Percentiles rank a stretch among this genome's conserved stretches.
Conservation (phyloP, 2,113 vertebrate genomes). For the Xerus inauris region DNA sequence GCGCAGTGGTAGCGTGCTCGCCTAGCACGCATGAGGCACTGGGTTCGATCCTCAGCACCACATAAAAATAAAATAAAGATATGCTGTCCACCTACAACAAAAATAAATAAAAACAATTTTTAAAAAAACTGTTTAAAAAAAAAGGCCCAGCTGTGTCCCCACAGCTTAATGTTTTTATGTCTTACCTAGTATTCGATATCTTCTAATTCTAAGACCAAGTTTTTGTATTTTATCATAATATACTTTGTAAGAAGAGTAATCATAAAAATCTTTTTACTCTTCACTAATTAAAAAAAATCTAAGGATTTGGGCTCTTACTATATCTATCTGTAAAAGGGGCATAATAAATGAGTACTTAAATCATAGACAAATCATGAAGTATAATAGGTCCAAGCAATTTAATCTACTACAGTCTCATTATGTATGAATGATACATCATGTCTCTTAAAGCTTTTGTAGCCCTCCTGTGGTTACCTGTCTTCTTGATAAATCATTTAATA, state of each 20-base stretch:
- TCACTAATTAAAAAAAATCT: neutral
- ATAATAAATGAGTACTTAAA: neutral
- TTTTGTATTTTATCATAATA: constrained; percentile 12
- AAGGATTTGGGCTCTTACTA: neutral
- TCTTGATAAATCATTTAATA: constrained; percentile 55
- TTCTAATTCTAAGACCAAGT: neutral
- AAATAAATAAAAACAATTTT: too few species aligned
- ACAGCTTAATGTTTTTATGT: neutral
- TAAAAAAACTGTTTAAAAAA: too few species aligned
- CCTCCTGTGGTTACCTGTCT: constrained; percentile 22
- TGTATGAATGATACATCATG: neutral
- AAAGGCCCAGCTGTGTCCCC: neutral
- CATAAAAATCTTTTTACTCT: neutral
- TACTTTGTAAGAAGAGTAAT: neutral
- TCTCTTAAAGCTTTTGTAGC: neutral
- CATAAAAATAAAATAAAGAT: too few species aligned
- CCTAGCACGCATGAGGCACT: too few species aligned
- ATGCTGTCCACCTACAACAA: too few species aligned
- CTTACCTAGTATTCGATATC: neutral
- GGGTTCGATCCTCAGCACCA: too few species aligned
- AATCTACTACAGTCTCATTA: neutral
- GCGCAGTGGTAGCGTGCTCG: too few species aligned
- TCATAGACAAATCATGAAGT: neutral
- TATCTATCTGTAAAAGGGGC: neutral
- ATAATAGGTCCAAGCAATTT: neutral